These are phyloP conservation scores for Bombycilla garrulus DNA, from an alignment of 2,113 vertebrate species.

Conservation along the genomic window DNA sequence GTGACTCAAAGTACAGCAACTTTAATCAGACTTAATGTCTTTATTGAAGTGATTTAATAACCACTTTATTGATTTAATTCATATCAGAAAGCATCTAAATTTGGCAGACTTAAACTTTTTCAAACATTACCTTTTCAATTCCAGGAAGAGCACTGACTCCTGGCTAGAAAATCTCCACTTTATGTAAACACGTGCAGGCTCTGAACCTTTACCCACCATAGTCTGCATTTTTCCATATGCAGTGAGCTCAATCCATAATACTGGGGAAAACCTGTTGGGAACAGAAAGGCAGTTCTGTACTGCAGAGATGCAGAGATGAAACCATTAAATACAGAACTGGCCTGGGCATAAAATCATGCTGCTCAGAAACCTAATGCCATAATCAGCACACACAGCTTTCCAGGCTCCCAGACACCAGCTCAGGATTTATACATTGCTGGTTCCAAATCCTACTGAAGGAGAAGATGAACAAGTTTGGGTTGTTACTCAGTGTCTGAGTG, in stretches of 20 bases:
- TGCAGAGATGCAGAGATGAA: neutral
- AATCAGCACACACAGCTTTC: neutral
- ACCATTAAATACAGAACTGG: neutral
- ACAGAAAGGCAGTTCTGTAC: neutral
- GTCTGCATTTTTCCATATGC: neutral
- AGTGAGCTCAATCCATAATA: neutral
- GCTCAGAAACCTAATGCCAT: neutral
- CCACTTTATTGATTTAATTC: conserved; percentile 32
- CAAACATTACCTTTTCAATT: neutral
- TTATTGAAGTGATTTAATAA: conserved; percentile 30
- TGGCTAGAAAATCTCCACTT: neutral
- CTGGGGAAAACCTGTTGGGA: neutral
- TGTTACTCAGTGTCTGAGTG: neutral
- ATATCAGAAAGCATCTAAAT: neutral
- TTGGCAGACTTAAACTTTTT: neutral
- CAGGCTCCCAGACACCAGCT: neutral
- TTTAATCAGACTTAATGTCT: neutral
- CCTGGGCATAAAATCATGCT: neutral
- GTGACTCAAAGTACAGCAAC: neutral
- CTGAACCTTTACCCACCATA: neutral
- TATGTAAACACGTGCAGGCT: accelerated
- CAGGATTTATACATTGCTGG: neutral
- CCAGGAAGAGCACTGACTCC: neutral
- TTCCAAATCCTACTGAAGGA: neutral
- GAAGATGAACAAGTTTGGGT: neutral